Evolutionary conservation across 2,888 invertebrate species (phyloP).

Genomic region (Dolomedes plantarius): DNA sequence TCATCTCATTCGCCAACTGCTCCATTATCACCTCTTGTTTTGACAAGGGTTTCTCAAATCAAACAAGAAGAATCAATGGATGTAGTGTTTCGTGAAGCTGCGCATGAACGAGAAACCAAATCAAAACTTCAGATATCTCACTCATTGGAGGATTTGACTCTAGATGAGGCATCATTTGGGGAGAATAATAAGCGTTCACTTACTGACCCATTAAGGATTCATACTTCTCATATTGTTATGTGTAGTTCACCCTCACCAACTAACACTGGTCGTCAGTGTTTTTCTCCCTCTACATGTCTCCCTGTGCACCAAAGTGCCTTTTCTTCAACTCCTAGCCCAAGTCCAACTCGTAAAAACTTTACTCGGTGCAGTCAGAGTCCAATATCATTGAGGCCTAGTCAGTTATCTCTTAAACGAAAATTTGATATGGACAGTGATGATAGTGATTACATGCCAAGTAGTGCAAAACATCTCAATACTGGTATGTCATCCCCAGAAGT

Average conservation of each 20-base stretch:
- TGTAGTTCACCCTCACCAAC: slow-evolving; percentile 77
- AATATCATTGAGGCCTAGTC: slow-evolving; percentile 87
- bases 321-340: slow-evolving; percentile 83
- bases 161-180: slow-evolving; percentile 75
- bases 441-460: slow-evolving; percentile 55
- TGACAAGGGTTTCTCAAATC: slow-evolving; percentile 91
- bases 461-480: slow-evolving; percentile 60
- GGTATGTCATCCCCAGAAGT: slow-evolving; percentile 52
- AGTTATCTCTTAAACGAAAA: slow-evolving; percentile 80
- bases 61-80: slow-evolving; percentile 90
- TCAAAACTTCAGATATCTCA: slow-evolving; percentile 95
- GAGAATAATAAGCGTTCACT: slow-evolving; percentile 74
- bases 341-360: slow-evolving; percentile 89
- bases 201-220: slow-evolving; percentile 77
- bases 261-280: slow-evolving; percentile 79
- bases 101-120: slow-evolving; percentile 92
- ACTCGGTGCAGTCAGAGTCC: slow-evolving; percentile 90
- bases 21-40: slow-evolving; percentile 77
- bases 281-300: slow-evolving; percentile 80
- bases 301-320: slow-evolving; percentile 78
- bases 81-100: slow-evolving; percentile 87
- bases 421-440: slow-evolving; percentile 74
- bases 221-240: slow-evolving; percentile 75
- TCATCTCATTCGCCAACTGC: slow-evolving; percentile 73
- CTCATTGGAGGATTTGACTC: slow-evolving; percentile 92